These are phyloP conservation scores for Sphaerophoria taeniata DNA, from an alignment of 2,888 invertebrate species.

Conservation along the genomic window DNA sequence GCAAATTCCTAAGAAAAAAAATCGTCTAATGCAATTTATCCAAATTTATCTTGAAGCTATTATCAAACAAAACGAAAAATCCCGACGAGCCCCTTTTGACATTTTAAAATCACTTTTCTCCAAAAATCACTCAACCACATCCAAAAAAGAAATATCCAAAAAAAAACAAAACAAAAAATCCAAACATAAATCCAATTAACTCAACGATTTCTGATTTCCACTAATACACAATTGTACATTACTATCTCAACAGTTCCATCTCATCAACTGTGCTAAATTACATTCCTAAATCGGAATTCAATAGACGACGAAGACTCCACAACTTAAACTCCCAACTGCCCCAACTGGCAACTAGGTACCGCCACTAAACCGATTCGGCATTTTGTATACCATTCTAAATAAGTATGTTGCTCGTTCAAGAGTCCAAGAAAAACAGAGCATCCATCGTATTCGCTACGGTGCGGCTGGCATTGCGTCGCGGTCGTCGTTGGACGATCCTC, in stretches of 20 bases:
- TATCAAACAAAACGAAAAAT: too few species aligned
- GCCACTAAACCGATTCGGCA: constrained; percentile 38
- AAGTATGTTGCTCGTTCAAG: neutral
- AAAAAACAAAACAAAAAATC: neutral
- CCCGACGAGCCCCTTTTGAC: neutral
- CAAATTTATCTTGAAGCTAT: too few species aligned
- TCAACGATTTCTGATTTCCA: constrained; percentile 47
- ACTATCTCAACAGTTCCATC: constrained; percentile 58
- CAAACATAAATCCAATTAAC: constrained; percentile 59
- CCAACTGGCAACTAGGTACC: constrained; percentile 2
- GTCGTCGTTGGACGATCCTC: neutral
- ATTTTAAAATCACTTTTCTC: neutral
- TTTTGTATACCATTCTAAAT: neutral
- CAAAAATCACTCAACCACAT: neutral
- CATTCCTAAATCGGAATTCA: constrained; percentile 69
- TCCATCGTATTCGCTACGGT: neutral
- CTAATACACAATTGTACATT: constrained; percentile 38
- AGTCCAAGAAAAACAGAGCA: constrained; percentile 38
- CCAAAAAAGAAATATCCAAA: neutral
- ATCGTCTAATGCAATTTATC: too few species aligned
- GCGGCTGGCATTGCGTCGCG: constrained; percentile 27
- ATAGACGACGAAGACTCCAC: constrained; percentile 47
- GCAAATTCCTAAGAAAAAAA: too few species aligned
- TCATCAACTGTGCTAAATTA: constrained; percentile 69
- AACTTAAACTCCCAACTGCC: constrained; percentile 44